Evolutionary conservation across 1,140 invertebrate species (phyloP).

Genomic region (Ditylenchus dipsaci): DNA sequence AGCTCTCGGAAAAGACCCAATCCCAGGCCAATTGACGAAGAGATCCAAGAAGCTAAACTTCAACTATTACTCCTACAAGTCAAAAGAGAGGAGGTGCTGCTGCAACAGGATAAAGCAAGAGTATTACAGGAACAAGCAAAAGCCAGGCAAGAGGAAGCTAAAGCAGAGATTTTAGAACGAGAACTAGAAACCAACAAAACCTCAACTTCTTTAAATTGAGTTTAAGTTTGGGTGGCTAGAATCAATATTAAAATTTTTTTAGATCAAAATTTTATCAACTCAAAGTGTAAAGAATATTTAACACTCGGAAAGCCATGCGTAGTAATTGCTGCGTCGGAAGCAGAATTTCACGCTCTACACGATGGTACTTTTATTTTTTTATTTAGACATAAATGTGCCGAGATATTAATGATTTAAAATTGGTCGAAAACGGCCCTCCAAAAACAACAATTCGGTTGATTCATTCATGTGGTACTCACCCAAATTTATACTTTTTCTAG

Average conservation of each 20-base stretch:
- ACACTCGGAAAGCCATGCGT: too few relatives aligned
- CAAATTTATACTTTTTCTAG: too few relatives aligned
- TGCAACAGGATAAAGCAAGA: slow-evolving; percentile 12
- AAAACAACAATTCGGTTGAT: too few relatives aligned
- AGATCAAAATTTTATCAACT: too few relatives aligned
- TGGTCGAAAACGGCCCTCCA: too few relatives aligned
- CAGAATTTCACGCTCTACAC: too few relatives aligned
- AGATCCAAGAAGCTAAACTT: slow-evolving; percentile 16
- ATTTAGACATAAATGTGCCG: too few relatives aligned
- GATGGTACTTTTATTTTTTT: too few relatives aligned
- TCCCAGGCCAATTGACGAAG: slow-evolving; percentile 14
- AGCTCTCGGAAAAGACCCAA: not conserved
- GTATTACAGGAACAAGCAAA: slow-evolving; percentile 19
- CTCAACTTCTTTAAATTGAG: not conserved
- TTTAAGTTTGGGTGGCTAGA: not conserved
- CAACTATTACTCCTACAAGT: slow-evolving; percentile 9
- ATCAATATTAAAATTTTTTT: not conserved
- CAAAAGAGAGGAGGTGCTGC: slow-evolving; percentile 10
- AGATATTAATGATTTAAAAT: too few relatives aligned
- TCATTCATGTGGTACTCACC: too few relatives aligned
- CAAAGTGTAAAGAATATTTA: too few relatives aligned
- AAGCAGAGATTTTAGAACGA: slow-evolving; percentile 18
- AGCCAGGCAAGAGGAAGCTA: slow-evolving; percentile 14
- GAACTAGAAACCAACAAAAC: slow-evolving; percentile 5
- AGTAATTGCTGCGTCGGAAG: too few relatives aligned